Base-by-base conservation (phyloP, 2,888 invertebrate genomes). In the Boloria euphrosyne region DNA sequence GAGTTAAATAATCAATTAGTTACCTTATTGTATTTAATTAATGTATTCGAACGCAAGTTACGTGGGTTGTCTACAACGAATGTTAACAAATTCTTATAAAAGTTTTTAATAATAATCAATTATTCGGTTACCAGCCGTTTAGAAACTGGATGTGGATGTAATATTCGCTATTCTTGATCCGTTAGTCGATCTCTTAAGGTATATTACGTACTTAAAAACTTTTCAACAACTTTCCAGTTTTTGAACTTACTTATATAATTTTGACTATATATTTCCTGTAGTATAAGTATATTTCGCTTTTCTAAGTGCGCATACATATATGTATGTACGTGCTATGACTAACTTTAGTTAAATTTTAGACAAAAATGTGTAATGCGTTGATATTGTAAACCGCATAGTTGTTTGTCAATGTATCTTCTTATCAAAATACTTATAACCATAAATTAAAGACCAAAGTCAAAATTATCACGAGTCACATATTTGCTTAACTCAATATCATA, bases 11-110 rank as follows among this genome's bases (percentile, higher is more conserved):
- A 66, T 73, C 67, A 69, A 67, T 71, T 74, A 73, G 67, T 72
- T 59, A 73, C 70, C 67, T 68, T 71, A 67, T 63, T 74, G 71
- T 72, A 38, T 68, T 69, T 67, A 75, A 73, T 69, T 67, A 75
- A 73, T 50, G 69, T 71, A 75, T 73, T 65, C 52, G 65, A 66
- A 66, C 58, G 63, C 62, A 59, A 66, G 61, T 62, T 62, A 66
- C 77, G 87, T 87, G 86, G 89, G 88, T 89, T 88, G 72, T 75
- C 74, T 76, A 88, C 89, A 89, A 89, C 89, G 89, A 89, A 89
- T 78, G 76, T 82, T 81, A 65, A 62, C 63, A 69, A 60, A 67
- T 17, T 62, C 54, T 64, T 61, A 46, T 57, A 57, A 57, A 22
- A 57, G 27, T 22, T 46, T 57, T 1, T 38, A 38, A 31, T 58